Conservation (phyloP, 2,888 invertebrate species). For the Dynastes tityus region DNA sequence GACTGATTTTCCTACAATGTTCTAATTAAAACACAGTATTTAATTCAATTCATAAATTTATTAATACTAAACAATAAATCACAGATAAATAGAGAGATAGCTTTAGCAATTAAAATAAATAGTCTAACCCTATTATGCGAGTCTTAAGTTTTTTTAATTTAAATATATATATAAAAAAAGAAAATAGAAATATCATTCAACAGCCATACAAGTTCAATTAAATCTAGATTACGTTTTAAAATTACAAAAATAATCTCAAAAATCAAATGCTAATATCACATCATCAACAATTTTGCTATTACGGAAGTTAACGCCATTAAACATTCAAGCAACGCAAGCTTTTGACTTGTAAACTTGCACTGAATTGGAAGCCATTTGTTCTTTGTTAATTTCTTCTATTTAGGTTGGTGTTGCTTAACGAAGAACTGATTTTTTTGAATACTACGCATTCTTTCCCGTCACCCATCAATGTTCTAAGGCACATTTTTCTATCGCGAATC, state of each 20-base stretch:
- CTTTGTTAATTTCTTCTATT: slow-evolving; percentile 58
- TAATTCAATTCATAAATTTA: background rate
- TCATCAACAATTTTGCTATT: no score
- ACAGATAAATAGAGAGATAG: background rate
- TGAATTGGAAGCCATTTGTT: slow-evolving; percentile 77
- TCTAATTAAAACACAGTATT: background rate
- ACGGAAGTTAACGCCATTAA: slow-evolving; percentile 56
- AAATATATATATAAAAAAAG: no score
- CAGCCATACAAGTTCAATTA: background rate
- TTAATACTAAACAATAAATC: background rate
- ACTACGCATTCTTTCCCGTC: slow-evolving; percentile 66
- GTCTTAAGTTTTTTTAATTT: no score
- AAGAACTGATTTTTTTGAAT: slow-evolving; percentile 59
- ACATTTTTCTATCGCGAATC: slow-evolving; percentile 73
- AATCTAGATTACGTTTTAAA: no score
- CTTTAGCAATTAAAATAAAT: background rate
- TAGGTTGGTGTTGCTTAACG: slow-evolving; percentile 43
- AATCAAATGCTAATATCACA: no score
- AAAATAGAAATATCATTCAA: background rate
- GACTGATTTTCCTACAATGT: no score
- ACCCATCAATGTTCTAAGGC: slow-evolving; percentile 74
- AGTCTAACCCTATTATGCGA: background rate
- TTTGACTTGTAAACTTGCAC: slow-evolving; percentile 81
- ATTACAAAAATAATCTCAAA: background rate
- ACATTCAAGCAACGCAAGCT: slow-evolving; percentile 86